Base-by-base conservation (phyloP, 2,113 vertebrate species). In the Gymnobelideus leadbeateri region DNA sequence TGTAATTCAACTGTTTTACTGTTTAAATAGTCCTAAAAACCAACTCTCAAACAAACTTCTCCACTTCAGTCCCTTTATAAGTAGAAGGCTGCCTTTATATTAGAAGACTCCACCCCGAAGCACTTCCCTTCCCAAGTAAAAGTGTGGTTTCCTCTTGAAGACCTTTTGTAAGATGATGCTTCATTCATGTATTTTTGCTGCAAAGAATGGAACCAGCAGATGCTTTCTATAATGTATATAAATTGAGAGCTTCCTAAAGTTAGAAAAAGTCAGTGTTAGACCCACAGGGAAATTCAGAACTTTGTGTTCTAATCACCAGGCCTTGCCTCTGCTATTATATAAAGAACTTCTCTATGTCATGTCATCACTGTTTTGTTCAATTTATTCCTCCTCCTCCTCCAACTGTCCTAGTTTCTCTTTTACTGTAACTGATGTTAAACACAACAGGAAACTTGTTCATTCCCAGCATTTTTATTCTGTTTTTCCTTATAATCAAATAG, bases 341-440 rank as follows among this genome's bases (percentile, higher is more conserved):
- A 97, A 97, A 95, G 94, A 19, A 51, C 55, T 90, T 95, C 93
- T 92, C 95, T 91, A 92, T 95, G 94, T 93, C 91, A 6, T 90
- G 31, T 77, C 95, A 97, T 95, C 92, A 53, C 94, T 77, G 92
- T 91, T 97, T 94, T 91, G 91, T 95, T 95, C 93, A 49, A 49
- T 96, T 91, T 95, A 95, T 96, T 96, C 96, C 97, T 96, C 97
- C 97, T 57, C n/a, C n/a, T n/a, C 96, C 95, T 94, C 94, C 50
- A 24, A 53, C 46, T 94, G 97, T 49, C 96, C 97, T 91, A 96
- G 91, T 97, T 96, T 95, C 93, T 96, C 92, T 91, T 92, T 84
- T 49, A 37, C 92, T 90, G 93, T 94, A 94, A 92, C 96, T 97
- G 92, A 77, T 57, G 96, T 95, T 92, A 91, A 97, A 93, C 91